Evolutionary conservation across 2,113 vertebrate genomes (phyloP).

Genomic region (Hyla sarda): DNA sequence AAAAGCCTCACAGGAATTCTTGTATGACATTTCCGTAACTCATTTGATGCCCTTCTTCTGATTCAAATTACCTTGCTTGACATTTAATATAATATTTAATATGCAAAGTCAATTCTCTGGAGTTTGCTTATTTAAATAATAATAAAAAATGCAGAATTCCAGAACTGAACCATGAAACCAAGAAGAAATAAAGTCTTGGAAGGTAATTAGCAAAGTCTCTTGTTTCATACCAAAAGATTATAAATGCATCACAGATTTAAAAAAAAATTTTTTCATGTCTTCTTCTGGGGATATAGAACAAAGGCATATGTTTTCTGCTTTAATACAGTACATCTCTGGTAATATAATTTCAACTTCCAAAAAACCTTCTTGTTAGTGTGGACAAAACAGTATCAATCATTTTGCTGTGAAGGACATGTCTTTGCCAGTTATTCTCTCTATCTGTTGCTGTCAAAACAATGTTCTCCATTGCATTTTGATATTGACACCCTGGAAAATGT

Average conservation of each 20-base stretch:
- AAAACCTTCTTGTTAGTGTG: slow-evolving; percentile 14
- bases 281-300: neutral
- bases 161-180: neutral
- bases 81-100: neutral
- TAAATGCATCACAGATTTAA: neutral
- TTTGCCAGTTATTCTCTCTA: slow-evolving; percentile 42
- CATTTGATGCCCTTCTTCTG: neutral
- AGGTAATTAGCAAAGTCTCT: neutral
- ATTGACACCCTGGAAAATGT: slow-evolving; percentile 47
- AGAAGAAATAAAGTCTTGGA: neutral
- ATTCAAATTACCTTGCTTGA: neutral
- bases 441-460: slow-evolving; percentile 52
- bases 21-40: neutral
- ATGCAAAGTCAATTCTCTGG: neutral
- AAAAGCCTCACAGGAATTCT: neutral
- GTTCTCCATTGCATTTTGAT: slow-evolving; percentile 39
- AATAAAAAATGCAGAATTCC: neutral
- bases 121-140: neutral
- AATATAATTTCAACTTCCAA: slow-evolving; percentile 36
- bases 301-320: neutral
- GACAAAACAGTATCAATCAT: slow-evolving; percentile 50
- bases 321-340: neutral
- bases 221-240: slow-evolving; percentile 16
- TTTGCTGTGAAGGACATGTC: slow-evolving; percentile 46
- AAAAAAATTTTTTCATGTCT: neutral